A percentile compares a stretch with the other conserved stretches of the same genome.
Conservation (phyloP, 2,113 vertebrate genomes). For the Bos taurus region DNA sequence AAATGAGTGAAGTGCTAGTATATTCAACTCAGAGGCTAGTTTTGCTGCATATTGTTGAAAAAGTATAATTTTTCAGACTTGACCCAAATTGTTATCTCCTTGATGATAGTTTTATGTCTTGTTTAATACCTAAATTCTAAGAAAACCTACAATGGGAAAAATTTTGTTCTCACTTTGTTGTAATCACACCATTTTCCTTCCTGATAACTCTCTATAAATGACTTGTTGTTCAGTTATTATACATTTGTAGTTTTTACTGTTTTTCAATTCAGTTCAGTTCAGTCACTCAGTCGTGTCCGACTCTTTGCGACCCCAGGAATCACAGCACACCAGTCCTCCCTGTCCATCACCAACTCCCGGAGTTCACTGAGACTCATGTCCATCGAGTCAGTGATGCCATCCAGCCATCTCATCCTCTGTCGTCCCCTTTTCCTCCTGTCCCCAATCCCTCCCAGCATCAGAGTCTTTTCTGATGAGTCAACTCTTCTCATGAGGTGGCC, state of each 20-base stretch:
- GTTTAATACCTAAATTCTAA: slow-evolving; percentile 26
- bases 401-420: no score
- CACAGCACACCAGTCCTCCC: no score
- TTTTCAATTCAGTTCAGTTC: neutral
- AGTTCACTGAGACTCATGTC: no score
- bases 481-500: no score
- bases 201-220: neutral
- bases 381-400: no score
- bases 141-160: neutral
- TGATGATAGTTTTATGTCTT: neutral
- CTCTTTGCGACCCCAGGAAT: no score
- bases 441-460: no score
- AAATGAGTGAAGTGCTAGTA: neutral
- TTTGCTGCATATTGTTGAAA: neutral
- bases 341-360: no score
- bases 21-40: neutral
- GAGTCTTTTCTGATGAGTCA: no score
- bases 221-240: neutral
- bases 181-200: neutral
- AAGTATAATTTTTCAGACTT: neutral
- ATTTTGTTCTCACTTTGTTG: neutral
- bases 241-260: neutral
- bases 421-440: no score
- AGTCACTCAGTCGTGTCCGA: no score
- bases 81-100: neutral